These are phyloP conservation scores for Diabrotica undecimpunctata DNA, from an alignment of 1,140 invertebrate genomes.

Conservation along the genomic window DNA sequence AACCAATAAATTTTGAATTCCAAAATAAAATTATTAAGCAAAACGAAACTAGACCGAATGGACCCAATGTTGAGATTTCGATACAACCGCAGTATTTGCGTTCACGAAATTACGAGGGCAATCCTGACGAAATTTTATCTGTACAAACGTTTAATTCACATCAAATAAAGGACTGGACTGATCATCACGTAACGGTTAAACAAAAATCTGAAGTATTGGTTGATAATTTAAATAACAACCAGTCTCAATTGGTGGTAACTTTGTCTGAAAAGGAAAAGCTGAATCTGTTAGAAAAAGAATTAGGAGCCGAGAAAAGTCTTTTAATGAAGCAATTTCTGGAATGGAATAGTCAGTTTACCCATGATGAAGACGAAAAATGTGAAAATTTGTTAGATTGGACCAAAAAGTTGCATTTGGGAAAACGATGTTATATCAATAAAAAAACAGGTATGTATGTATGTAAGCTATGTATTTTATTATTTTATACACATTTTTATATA, in stretches of 20 bases:
- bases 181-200: no score
- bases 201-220: not conserved
- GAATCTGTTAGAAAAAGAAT: constrained; percentile 14
- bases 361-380: not conserved
- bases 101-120: no score
- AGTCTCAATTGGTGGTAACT: not conserved
- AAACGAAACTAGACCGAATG: not conserved
- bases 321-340: constrained; percentile 9
- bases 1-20: not conserved
- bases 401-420: constrained; percentile 21
- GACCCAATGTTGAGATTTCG: not conserved
- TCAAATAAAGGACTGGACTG: no score
- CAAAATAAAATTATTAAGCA: not conserved
- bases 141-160: no score
- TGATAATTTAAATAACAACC: not conserved
- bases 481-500: not conserved
- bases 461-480: no score
- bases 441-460: constrained; percentile 31
- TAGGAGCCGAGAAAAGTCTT: constrained; percentile 8
- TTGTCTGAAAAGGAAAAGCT: constrained; percentile 6
- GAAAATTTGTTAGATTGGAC: constrained; percentile 27
- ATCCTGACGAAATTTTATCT: no score
- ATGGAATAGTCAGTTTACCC: constrained; percentile 13
- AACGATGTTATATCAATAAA: constrained; percentile 32
- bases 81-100: no score